Evolutionary conservation across 2,888 invertebrate genomes (phyloP), one percentile per base, ranked within the genome.

Genomic region (Perithous albicinctus): DNA sequence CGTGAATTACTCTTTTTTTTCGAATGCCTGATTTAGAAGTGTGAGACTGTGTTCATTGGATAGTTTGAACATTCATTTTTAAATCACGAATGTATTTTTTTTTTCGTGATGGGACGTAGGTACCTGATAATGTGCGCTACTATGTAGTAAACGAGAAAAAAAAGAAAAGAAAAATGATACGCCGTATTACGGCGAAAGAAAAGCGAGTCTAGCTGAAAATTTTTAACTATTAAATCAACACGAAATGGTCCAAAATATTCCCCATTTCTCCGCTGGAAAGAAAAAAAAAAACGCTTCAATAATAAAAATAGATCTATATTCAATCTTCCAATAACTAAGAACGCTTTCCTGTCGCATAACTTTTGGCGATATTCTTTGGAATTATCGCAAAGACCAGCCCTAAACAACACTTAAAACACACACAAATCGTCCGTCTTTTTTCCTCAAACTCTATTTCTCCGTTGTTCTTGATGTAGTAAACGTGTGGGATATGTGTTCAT

Each of bases 101-200:
- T 51, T 73, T 73, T 74, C 61, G 77, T 74, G 74, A 74, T 81
- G 74, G 81, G 81, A 78, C 78, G 63, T 81, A 78, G 81, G 81
- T 81, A 81, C 81, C 81, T 81, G 81, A 81, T 74, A 48, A 78
- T 70, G 70, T 67, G 74, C 69, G 77, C 69, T 73, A 78, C 56
- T 61, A 29, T 74, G 46, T 78, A 81, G 81, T 46, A 63, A 80
- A 72, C 43, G 59, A 41, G 64, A 32, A 20, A 32, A 74, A 7
- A 23, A 32, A 67, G 18, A 35, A 63, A 46, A 15, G 61, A 35
- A 61, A 38, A 38, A 8, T 38, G 32, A 70, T 10, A 38, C 73
- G 67, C 26, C 20, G 38, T 63, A 56, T 32, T 29, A 63, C 15
- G 63, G 63, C 46, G n/a, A 20, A 77, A 29, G 35, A 72, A 69